Base-by-base conservation (phyloP, 2,113 vertebrate genomes). In the Triplophysa rosa region DNA sequence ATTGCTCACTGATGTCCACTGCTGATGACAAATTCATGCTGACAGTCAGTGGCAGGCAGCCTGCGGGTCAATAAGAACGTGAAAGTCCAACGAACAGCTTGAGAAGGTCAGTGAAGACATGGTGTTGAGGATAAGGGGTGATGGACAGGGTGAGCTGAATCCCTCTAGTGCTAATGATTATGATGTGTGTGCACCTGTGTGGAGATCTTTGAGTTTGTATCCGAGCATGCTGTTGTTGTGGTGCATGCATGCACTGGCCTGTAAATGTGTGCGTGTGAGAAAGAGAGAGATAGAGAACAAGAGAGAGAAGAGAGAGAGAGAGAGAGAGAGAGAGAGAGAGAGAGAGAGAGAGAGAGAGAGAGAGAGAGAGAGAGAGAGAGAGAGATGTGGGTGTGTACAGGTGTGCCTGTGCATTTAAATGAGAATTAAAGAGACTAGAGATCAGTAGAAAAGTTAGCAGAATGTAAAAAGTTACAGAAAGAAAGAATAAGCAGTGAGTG, bases 1-100 rank as follows among this genome's bases (percentile, higher is more conserved):
- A 89, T 81, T 89, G 84, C 84, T 90, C 89, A 91, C 87, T 85
- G 85, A 78, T 85, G 88, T 90, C 88, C 84, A 87, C 82, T 80
- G 24, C 49, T 56, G 80, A 86, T 88, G 88, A 89, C 86, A 88
- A 91, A 93, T 87, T 79, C 54, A 42, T 68, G 78, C 81, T 88
- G 92, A 91, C 90, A 89, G 88, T 81, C 40, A 26, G 84, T 83
- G 84, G 86, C 82, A 33, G 64, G 82, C 78, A 86, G 87, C 83
- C 72, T 23, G 80, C 65, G 79, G 85, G 88, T 88, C 85, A 90
- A 74, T 86, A 86, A 80, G 88, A 86, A 89, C 72, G 79, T 86
- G 87, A 83, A 86, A 86, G 86, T 84, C 3, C 73, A 85, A 73
- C 56, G 19, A 81, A 68, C 80, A 84, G 86, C 85, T 87, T 33